Base-by-base conservation (phyloP, 2,113 vertebrate genomes). In the Aphyosemion australe region DNA sequence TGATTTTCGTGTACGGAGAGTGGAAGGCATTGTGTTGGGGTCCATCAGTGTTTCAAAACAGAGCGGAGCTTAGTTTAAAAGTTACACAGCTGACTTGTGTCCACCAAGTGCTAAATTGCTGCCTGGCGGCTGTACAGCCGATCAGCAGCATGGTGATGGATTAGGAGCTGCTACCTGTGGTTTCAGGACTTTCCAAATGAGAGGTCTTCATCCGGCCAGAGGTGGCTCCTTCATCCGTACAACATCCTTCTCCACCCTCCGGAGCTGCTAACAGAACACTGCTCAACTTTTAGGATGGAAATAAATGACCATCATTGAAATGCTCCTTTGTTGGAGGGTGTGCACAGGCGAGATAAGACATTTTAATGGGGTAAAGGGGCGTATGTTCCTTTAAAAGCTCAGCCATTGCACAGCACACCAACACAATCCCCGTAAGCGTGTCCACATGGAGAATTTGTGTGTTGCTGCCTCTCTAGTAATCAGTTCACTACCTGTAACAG, bases 81-180 rank as follows among this genome's bases (percentile, higher is more conserved):
- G 34, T 37, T 37, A 37, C 9, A 7, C 34, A 8, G 34, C 7
- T 8, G 34, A 37, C 34, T 7, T 6, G 6, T 87, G 84, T 83
- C 82, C 63, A 0, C 73, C 6, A 50, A 53, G 72, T 63, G 62
- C 50, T 65, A 79, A 83, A 79, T 76, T 82, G 70, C 68, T 59
- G 74, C 64, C 82, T 86, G 85, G 88, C 61, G 80, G 84, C 87
- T 45, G 78, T 86, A 57, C 74, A 6, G 20, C 69, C 65, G 0
- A 41, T 43, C 48, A 20, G 76, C 67, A 48, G 26, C 72, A 65
- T 61, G 70, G 78, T 85, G 87, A 86, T 45, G 47, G 79, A 88
- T 87, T 75, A 87, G 66, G 72, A 80, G 63, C 63, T 72, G 73
- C 78, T 69, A 74, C 57, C 69, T 62, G 41, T 13, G 39, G 55